These are phyloP conservation scores for Aythya baeri DNA, from an alignment of 2,113 vertebrate species.

Conservation along the genomic window DNA sequence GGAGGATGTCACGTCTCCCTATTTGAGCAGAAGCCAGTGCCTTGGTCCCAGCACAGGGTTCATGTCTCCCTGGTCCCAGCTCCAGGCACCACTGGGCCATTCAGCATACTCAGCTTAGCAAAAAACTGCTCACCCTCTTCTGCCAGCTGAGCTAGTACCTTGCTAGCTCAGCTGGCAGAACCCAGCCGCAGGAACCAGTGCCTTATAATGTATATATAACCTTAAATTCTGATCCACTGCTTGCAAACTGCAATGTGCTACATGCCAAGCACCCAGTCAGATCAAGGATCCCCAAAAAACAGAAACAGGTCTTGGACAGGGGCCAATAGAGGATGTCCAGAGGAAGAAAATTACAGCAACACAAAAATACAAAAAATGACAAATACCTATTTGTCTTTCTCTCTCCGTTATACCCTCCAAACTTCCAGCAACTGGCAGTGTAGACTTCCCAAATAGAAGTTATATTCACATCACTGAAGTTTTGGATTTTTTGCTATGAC, in stretches of 20 bases:
- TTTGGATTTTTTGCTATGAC: neutral
- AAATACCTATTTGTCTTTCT: neutral
- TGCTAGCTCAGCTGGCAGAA: accelerated
- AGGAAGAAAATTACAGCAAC: neutral
- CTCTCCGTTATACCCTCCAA: neutral
- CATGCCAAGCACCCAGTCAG: accelerated
- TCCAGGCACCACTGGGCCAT: neutral
- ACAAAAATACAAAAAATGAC: neutral
- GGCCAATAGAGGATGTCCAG: neutral
- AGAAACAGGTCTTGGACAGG: neutral
- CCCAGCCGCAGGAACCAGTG: neutral
- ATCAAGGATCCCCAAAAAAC: neutral
- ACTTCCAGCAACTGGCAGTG: neutral
- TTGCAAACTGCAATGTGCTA: neutral
- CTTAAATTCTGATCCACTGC: neutral
- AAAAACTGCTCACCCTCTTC: neutral
- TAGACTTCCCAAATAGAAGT: neutral
- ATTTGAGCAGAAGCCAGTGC: neutral
- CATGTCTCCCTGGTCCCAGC: neutral
- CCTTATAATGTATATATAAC: neutral
- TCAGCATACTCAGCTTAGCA: neutral
- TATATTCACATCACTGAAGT: neutral
- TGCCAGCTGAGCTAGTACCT: neutral
- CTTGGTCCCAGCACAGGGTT: neutral
- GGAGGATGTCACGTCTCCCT: neutral